These are phyloP conservation scores for Popillia japonica DNA, from an alignment of 1,140 invertebrate genomes.

Conservation along the genomic window DNA sequence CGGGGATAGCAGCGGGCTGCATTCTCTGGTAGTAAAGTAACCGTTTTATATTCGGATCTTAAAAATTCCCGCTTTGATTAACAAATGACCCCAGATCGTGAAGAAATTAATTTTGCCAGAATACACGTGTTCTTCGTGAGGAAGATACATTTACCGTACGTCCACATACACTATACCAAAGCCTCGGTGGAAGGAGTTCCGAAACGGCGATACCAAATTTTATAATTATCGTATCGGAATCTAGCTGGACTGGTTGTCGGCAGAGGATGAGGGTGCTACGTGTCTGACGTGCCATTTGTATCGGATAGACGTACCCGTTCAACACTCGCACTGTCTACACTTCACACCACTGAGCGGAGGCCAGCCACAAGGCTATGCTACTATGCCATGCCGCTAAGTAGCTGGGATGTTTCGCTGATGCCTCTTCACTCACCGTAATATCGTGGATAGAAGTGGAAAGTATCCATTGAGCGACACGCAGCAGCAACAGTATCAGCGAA, in stretches of 20 bases:
- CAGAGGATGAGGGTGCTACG: slow-evolving; percentile 41
- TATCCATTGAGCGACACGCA: background rate
- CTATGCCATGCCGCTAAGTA: slow-evolving; percentile 15
- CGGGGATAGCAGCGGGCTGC: background rate
- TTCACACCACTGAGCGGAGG: slow-evolving; percentile 35
- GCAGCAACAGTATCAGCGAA: background rate
- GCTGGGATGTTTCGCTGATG: slow-evolving; percentile 4
- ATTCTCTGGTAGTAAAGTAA: slow-evolving; percentile 4
- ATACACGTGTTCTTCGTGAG: slow-evolving; percentile 46
- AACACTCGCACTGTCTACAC: slow-evolving; percentile 37
- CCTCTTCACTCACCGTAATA: background rate
- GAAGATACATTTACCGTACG: slow-evolving; percentile 40
- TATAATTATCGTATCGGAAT: slow-evolving; percentile 57
- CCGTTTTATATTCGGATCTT: background rate
- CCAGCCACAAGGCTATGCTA: background rate
- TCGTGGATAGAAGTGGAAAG: background rate
- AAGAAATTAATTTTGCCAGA: slow-evolving; percentile 43
- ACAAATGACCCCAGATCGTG: slow-evolving; percentile 44
- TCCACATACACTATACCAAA: background rate
- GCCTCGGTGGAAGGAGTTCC: slow-evolving; percentile 36
- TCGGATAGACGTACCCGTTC: slow-evolving; percentile 35
- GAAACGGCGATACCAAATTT: slow-evolving; percentile 55
- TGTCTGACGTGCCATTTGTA: slow-evolving; percentile 50
- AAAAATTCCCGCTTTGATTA: slow-evolving; percentile 14
- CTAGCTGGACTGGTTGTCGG: slow-evolving; percentile 54